Conservation (phyloP, 35 echinoderm and acorn worm species). For the Hemicentrotus pulcherrimus region DNA sequence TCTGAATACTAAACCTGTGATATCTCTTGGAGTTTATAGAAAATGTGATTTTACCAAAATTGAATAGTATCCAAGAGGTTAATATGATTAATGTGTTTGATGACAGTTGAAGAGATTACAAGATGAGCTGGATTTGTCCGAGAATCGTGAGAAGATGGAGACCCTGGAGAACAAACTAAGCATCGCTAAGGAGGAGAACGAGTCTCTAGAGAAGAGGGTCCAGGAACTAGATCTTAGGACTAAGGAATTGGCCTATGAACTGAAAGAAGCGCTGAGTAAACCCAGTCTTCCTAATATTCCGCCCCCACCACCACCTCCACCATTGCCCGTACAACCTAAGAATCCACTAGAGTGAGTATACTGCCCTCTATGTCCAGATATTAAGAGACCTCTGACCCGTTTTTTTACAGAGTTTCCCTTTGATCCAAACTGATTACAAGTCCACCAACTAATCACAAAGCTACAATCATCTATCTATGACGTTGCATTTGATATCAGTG, state of each 20-base stretch:
- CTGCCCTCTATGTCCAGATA: background rate
- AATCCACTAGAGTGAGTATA: constrained; percentile 76
- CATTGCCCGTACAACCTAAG: constrained; percentile 37
- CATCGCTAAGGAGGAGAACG: constrained; percentile 82
- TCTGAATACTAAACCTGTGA: too few relatives aligned
- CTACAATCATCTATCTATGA: too few relatives aligned
- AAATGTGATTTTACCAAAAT: too few relatives aligned
- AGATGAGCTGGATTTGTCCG: constrained; percentile 47
- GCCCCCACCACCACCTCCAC: constrained; percentile 73
- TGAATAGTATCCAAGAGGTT: too few relatives aligned
- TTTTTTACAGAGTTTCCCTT: background rate
- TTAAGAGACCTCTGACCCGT: too few relatives aligned
- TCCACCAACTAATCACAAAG: too few relatives aligned
- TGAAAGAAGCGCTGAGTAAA: constrained; percentile 60
- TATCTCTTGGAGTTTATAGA: too few relatives aligned
- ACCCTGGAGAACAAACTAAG: constrained; percentile 69
- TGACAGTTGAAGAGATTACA: constrained; percentile 56
- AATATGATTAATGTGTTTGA: background rate
- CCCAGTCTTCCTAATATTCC: constrained; percentile 67
- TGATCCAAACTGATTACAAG: too few relatives aligned
- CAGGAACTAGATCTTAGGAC: constrained; percentile 60
- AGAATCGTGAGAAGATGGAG: constrained; percentile 55
- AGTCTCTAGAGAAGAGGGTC: constrained; percentile 60
- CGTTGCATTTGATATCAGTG: too few relatives aligned
- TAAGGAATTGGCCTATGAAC: constrained; percentile 55